Percentiles rank a stretch among this genome's conserved stretches.
These are phyloP conservation scores for Pyrrhia umbra DNA, from an alignment of 2,888 invertebrate genomes.

Conservation along the genomic window DNA sequence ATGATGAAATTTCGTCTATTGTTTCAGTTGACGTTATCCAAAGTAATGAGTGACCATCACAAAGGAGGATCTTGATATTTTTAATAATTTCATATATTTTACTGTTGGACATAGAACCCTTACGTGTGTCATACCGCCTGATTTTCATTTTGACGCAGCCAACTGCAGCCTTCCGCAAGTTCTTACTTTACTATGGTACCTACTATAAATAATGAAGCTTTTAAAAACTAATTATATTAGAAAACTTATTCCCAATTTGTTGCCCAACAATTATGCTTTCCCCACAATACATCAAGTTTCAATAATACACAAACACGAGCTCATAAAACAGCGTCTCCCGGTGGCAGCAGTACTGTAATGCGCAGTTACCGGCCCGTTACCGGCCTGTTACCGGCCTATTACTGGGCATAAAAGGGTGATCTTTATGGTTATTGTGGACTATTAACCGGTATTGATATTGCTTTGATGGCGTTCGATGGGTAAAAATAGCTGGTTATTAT, in stretches of 20 bases:
- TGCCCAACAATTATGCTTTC: not conserved
- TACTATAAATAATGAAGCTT: too few species aligned
- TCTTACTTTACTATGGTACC: too few species aligned
- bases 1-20: too few species aligned
- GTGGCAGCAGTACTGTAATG: conserved; percentile 27
- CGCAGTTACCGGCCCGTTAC: conserved; percentile 49
- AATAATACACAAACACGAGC: conserved; percentile 28
- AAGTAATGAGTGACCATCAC: too few species aligned
- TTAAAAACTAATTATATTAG: too few species aligned
- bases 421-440: conserved; percentile 67
- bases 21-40: too few species aligned
- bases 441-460: conserved; percentile 65
- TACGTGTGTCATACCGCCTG: too few species aligned
- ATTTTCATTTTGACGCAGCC: too few species aligned
- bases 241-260: not conserved
- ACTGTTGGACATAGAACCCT: too few species aligned
- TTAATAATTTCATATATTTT: too few species aligned
- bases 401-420: conserved; percentile 67
- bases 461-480: conserved; percentile 58
- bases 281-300: conserved; percentile 28
- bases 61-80: too few species aligned
- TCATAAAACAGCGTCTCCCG: conserved; percentile 27
- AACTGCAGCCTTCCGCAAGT: too few species aligned
- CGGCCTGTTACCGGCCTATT: conserved; percentile 57
- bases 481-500: conserved; percentile 51